Evolutionary conservation across 2,797 vertebrate species (phyloP).

Genomic region (Melanotaenia boesemani): DNA sequence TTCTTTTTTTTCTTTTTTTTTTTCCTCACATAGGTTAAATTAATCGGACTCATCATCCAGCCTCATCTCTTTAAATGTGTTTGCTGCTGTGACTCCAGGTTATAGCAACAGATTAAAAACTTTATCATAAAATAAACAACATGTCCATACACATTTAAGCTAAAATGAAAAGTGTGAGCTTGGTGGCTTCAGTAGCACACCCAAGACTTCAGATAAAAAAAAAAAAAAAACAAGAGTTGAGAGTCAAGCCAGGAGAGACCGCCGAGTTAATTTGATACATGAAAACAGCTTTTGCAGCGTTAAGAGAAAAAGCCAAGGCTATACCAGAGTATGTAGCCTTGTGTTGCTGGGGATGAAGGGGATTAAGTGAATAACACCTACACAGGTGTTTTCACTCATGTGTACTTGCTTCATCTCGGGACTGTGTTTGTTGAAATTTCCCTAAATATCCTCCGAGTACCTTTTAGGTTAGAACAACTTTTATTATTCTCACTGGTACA

Average conservation of each 20-base stretch:
- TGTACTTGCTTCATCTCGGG: slow-evolving; percentile 15
- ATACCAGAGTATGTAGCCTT: slow-evolving; percentile 3
- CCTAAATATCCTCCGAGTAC: slow-evolving; percentile 23
- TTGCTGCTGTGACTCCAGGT: neutral
- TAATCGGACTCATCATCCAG: neutral
- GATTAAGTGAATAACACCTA: slow-evolving; percentile 37
- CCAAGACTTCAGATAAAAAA: neutral
- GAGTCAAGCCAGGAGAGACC: slow-evolving; percentile 10
- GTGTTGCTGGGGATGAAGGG: slow-evolving; percentile 5
- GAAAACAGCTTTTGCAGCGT: slow-evolving; percentile 15
- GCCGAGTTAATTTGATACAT: slow-evolving; percentile 11
- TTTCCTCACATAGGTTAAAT: neutral
- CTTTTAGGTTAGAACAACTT: slow-evolving; percentile 14
- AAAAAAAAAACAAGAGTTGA: slow-evolving; percentile 2
- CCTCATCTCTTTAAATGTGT: neutral
- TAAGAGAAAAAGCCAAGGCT: slow-evolving; percentile 2
- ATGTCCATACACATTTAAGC: neutral
- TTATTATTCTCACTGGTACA: slow-evolving; percentile 9
- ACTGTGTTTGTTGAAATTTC: slow-evolving; percentile 25
- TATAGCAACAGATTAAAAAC: neutral
- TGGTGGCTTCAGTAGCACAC: neutral
- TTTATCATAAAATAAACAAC: neutral
- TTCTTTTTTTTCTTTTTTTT: neutral
- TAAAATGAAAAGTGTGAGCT: neutral
- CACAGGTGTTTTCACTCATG: slow-evolving; percentile 19